Conservation (phyloP, 2,113 vertebrate genomes). For the Oreocharis arfaki region DNA sequence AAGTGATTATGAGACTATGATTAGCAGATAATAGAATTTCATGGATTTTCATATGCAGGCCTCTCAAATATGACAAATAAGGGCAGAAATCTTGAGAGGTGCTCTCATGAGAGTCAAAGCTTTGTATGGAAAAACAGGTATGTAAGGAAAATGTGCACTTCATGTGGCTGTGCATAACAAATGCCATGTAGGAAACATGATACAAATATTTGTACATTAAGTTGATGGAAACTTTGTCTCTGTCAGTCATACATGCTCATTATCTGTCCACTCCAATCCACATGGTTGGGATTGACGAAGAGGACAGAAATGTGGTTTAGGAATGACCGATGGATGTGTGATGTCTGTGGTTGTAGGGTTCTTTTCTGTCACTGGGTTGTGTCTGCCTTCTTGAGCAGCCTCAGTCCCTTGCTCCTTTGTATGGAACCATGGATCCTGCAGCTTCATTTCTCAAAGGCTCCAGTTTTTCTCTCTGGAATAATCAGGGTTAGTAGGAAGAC, state of each 20-base stretch:
- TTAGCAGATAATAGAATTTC: not conserved
- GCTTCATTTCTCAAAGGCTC: not conserved
- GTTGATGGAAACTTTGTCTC: not conserved
- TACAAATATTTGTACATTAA: not conserved
- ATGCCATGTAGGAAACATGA: not conserved
- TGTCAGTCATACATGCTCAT: not conserved
- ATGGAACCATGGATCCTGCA: not conserved
- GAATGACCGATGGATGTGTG: not conserved
- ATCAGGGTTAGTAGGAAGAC: not conserved
- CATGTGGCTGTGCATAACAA: not conserved
- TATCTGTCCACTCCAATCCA: not conserved
- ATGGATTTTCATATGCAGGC: not conserved
- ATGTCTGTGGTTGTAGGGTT: not conserved
- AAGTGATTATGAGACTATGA: not conserved
- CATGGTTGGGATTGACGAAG: not conserved
- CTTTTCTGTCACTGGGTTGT: not conserved
- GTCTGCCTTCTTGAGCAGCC: not conserved
- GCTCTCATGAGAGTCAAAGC: not conserved
- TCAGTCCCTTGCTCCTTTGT: not conserved
- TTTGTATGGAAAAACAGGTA: not conserved
- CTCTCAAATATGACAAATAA: not conserved
- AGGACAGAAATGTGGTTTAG: not conserved
- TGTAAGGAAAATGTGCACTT: fast-evolving
- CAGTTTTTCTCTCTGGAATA: fast-evolving
- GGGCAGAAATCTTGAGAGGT: not conserved